phyloP scores from a whole-genome alignment of 2,797 vertebrate species.

The Streptopelia turtur region DNA sequence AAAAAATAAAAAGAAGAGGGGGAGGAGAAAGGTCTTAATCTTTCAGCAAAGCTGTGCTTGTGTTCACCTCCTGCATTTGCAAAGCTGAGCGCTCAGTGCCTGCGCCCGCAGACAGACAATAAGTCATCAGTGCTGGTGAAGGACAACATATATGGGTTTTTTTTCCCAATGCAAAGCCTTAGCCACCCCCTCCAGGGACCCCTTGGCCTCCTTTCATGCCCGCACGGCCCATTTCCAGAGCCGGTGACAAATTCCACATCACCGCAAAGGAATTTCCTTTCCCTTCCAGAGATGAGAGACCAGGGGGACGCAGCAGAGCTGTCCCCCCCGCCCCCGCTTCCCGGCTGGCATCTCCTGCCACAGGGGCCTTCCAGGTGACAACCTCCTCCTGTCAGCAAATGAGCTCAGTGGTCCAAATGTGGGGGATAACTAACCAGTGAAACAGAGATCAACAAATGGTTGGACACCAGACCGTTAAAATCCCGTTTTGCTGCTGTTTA shows the following conservation, averaged over 20 bases:
- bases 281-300: background rate
- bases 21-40: background rate
- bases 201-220: background rate
- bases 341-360: accelerated
- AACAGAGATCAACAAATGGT: accelerated
- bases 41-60: background rate
- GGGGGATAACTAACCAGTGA: background rate
- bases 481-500: background rate
- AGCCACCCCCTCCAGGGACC: background rate
- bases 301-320: background rate
- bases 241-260: background rate
- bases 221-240: background rate
- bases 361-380: background rate
- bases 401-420: accelerated
- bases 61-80: background rate
- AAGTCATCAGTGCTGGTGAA: background rate
- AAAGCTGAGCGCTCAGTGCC: accelerated
- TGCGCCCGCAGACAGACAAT: background rate
- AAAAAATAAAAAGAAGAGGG: no score
- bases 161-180: background rate
- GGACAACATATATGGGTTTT: accelerated
- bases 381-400: background rate
- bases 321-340: background rate
- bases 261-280: constrained; percentile 26
- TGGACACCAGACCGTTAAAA: background rate